Evolutionary conservation across 1,140 invertebrate genomes (phyloP).

Genomic region (Ectropis grisescens): DNA sequence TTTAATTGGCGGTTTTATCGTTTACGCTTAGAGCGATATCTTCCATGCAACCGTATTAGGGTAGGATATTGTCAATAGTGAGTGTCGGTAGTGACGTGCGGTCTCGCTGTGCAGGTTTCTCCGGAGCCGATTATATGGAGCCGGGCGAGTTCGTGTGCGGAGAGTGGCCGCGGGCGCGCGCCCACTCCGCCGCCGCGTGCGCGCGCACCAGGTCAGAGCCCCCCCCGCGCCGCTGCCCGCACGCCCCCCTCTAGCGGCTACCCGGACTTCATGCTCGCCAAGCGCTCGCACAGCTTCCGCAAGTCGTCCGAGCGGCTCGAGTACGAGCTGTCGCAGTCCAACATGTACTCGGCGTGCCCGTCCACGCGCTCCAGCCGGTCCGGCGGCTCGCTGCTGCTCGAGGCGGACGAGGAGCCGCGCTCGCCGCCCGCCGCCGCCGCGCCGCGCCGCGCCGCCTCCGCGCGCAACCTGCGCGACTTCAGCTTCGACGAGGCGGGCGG

Average conservation of each 20-base stretch:
- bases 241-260: constrained; percentile 32
- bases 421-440: constrained; percentile 21
- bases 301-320: constrained; percentile 68
- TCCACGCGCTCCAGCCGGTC: constrained; percentile 47
- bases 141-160: constrained; percentile 56
- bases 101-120: constrained; percentile 48
- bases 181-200: constrained; percentile 67
- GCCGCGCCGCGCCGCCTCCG: constrained; percentile 80
- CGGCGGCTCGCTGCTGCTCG: constrained; percentile 34
- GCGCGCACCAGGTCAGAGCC: not conserved
- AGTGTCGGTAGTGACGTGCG: too few relatives aligned
- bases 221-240: constrained; percentile 20
- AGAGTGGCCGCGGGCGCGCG: constrained; percentile 53
- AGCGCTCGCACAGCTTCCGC: constrained; percentile 48
- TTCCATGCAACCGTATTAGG: not conserved
- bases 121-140: constrained; percentile 75
- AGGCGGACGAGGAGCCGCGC: constrained; percentile 23
- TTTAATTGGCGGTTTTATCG: too few relatives aligned
- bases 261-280: constrained; percentile 48
- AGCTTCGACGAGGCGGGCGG: constrained; percentile 78
- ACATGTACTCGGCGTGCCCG: constrained; percentile 68
- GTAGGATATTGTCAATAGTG: not conserved
- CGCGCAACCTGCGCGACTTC: constrained; percentile 81
- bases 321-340: constrained; percentile 62
- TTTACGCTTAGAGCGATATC: too few relatives aligned